Evolutionary conservation across 2,797 vertebrate species (phyloP).

Genomic region (Smutsia gigantea): DNA sequence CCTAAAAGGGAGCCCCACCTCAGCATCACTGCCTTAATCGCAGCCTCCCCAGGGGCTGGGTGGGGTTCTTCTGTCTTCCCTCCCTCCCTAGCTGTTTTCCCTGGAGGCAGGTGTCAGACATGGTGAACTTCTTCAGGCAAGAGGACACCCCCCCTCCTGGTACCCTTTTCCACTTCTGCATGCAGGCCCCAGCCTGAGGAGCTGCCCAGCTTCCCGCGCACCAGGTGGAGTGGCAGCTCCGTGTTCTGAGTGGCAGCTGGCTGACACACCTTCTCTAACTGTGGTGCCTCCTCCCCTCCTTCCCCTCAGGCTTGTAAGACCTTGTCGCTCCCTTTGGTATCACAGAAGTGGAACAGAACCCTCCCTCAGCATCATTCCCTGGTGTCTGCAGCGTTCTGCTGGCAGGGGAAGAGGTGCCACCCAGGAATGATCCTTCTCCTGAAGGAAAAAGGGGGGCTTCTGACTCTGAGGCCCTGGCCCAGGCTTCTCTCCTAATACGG

Average conservation of each 20-base stretch:
- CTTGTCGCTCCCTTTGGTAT: background rate
- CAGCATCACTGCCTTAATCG: slow-evolving; percentile 74
- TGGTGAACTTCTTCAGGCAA: slow-evolving; percentile 21
- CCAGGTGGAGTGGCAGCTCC: background rate
- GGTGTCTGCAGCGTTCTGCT: background rate
- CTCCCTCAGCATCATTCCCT: background rate
- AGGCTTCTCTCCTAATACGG: background rate
- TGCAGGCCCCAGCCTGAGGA: background rate
- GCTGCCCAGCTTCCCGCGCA: background rate
- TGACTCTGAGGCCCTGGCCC: background rate
- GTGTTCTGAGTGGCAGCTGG: background rate
- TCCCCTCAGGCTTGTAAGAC: background rate
- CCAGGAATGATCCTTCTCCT: background rate
- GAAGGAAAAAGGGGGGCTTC: background rate
- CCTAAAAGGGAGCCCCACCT: slow-evolving; percentile 5
- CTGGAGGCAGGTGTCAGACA: slow-evolving; percentile 4
- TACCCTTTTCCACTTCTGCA: background rate
- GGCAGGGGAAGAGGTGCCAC: background rate
- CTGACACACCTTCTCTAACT: background rate
- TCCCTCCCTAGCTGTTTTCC: background rate
- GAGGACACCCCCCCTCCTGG: slow-evolving; percentile 5
- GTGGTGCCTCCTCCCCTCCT: background rate
- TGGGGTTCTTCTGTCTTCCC: background rate
- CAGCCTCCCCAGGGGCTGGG: slow-evolving; percentile 7
- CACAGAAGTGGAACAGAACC: background rate